Base-by-base conservation (phyloP, 2,888 invertebrate species). In the Macrophya annulata region DNA sequence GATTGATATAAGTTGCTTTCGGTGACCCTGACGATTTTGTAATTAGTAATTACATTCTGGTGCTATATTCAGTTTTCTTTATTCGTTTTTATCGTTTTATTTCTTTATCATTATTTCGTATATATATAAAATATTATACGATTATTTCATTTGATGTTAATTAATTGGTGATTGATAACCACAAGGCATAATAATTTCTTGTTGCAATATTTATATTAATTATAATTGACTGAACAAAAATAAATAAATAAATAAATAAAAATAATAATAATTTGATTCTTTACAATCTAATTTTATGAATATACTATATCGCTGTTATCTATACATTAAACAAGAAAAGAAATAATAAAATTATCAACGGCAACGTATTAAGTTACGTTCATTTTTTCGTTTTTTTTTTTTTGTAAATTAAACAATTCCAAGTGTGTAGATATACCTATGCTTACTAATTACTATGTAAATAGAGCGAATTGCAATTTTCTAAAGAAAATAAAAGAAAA, bases 401-500 rank as follows among this genome's bases (percentile, higher is more conserved):
- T 62, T 12, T 12, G 21, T 62, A 21, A 62, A 62, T 12, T 25
- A 8, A 62, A 62, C 4, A 62, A 10, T 62, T 25, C 12, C 62
- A 21, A 9, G 12, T 25, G 10, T 62, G 9, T 62, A 62, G 62
- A 8, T 62, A 62, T 62, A 25, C 62, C 25, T 68, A 71, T 68
- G 68, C 68, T 40, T 71, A 71, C 40, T 71, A 71, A n/a, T 71
- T 62, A 25, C 71, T 43, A n/a, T 71, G 71, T 71, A 71, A 37
- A 71, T 71, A 71, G 71, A 71, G 71, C 71, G 40, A n/a, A n/a
- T 71, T 71, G 71, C 40, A 71, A n/a, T 71, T 40, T 71, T 71
- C 40, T 71, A 71, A 71, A 40, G 15, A 40, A 71, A 74, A 45
- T 21, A 25, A 21, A 43, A 40, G 12, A 72, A 72, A n/a, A 72